Percentiles rank a stretch among this genome's conserved stretches.
Conservation (phyloP, 2,113 vertebrate genomes). For the Antechinus flavipes region DNA sequence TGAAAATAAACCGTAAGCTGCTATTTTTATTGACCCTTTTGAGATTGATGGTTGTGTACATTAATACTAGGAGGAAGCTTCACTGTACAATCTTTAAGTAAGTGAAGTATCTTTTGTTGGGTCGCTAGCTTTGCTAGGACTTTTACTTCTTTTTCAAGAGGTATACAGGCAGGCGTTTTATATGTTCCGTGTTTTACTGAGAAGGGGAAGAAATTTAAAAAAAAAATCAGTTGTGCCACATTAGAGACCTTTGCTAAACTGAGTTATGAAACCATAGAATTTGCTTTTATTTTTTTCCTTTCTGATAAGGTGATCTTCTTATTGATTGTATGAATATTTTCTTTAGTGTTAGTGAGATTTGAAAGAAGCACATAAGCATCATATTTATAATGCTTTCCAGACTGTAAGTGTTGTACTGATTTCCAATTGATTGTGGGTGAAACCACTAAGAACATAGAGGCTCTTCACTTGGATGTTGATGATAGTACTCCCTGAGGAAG, state of each 20-base stretch:
- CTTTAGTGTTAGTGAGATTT: slow-evolving; percentile 45
- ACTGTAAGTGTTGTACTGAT: background rate
- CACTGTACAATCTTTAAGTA: slow-evolving; percentile 20
- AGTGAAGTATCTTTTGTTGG: slow-evolving; percentile 43
- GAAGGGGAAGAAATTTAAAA: background rate
- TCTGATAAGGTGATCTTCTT: background rate
- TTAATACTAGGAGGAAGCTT: slow-evolving; percentile 47
- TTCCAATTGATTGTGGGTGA: background rate
- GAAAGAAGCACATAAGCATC: slow-evolving; percentile 1
- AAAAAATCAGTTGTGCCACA: background rate
- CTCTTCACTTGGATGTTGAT: slow-evolving; percentile 15
- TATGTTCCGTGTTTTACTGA: background rate
- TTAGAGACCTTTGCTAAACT: slow-evolving; percentile 8
- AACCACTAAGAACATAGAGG: background rate
- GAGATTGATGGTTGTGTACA: slow-evolving; percentile 53
- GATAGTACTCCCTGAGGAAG: background rate
- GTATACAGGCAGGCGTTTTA: background rate
- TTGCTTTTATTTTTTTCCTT: slow-evolving; percentile 24
- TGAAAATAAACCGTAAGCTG: background rate
- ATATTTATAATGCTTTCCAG: background rate
- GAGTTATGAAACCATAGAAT: background rate
- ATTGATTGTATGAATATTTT: slow-evolving; percentile 27
- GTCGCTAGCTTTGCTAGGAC: background rate
- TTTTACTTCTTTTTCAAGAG: background rate
- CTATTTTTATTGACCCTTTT: slow-evolving; percentile 34